Evolutionary conservation across 2,113 vertebrate species (phyloP).

Genomic region (Lontra canadensis): DNA sequence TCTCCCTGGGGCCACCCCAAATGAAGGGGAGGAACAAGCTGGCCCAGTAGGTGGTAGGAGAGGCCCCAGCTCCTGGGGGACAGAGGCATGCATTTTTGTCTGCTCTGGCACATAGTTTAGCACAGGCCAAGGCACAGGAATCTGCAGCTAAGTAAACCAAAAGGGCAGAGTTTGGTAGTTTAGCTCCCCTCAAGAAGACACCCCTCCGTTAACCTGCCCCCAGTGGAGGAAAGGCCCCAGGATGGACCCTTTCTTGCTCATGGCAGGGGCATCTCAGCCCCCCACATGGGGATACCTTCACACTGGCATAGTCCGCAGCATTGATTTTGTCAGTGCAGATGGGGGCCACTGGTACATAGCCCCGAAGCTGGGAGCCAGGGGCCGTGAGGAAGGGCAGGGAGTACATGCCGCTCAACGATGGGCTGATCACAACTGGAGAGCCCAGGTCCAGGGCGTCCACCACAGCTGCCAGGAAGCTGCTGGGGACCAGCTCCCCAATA

Average conservation of each 20-base stretch:
- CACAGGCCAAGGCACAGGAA: background rate
- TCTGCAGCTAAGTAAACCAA: background rate
- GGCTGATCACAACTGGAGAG: constrained; percentile 92
- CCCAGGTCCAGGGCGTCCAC: constrained; percentile 87
- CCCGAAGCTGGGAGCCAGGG: constrained; percentile 87
- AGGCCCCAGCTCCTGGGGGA: background rate
- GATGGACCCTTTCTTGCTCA: background rate
- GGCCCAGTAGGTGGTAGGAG: background rate
- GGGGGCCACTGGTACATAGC: constrained; percentile 94
- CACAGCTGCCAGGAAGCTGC: constrained; percentile 89
- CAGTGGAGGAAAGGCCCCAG: background rate
- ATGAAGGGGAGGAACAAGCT: background rate
- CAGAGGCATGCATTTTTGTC: background rate
- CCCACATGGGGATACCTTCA: constrained; percentile 86
- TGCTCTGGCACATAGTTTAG: background rate
- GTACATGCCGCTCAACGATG: constrained; percentile 97
- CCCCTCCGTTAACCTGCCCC: background rate
- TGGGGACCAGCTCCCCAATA: constrained; percentile 88
- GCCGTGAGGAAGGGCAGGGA: constrained; percentile 93
- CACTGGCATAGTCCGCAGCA: constrained; percentile 85
- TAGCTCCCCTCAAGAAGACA: background rate
- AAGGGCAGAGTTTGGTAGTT: background rate
- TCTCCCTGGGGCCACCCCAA: background rate
- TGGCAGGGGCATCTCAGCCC: background rate
- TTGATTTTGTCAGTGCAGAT: constrained; percentile 96